A percentile compares a stretch with the other conserved stretches of the same genome.
Evolutionary conservation across 2,888 invertebrate genomes (phyloP).

Genomic region (Cheilosia vulpina): DNA sequence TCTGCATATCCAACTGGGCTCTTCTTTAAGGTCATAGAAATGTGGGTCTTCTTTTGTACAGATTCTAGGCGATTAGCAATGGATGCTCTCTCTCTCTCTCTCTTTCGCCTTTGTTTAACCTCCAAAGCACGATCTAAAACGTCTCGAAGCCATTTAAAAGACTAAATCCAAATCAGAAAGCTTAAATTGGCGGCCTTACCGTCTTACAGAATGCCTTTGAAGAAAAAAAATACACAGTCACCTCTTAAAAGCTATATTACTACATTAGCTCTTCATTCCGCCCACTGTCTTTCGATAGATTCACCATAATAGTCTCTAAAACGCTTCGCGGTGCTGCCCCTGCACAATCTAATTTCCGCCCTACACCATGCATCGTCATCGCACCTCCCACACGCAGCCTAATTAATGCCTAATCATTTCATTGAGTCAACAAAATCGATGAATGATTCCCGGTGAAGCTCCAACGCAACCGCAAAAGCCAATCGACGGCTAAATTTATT

Average conservation of each 20-base stretch:
- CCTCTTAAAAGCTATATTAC: neutral
- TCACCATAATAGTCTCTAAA: neutral
- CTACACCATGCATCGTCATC: conserved; percentile 30
- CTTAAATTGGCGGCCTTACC: too few species aligned
- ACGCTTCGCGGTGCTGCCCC: conserved; percentile 17
- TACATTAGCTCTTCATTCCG: conserved; percentile 1
- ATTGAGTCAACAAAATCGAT: conserved; percentile 43
- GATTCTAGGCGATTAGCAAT: too few species aligned
- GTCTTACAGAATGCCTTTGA: neutral
- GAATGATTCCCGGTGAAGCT: conserved; percentile 29
- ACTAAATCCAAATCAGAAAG: too few species aligned
- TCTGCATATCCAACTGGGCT: too few species aligned
- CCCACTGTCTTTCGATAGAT: conserved; percentile 1
- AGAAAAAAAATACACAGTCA: neutral
- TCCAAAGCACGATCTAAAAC: too few species aligned
- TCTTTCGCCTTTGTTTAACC: too few species aligned
- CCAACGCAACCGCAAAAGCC: conserved; percentile 29
- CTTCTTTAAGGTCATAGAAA: too few species aligned
- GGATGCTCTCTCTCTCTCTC: too few species aligned
- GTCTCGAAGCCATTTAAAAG: too few species aligned
- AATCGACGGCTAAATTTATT: conserved; percentile 15
- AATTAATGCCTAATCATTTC: conserved; percentile 62
- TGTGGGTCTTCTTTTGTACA: too few species aligned
- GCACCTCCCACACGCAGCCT: conserved; percentile 39
- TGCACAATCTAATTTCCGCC: conserved; percentile 36